Evolutionary conservation across 2,797 vertebrate genomes (phyloP).

Genomic region (Delichon dasypus): DNA sequence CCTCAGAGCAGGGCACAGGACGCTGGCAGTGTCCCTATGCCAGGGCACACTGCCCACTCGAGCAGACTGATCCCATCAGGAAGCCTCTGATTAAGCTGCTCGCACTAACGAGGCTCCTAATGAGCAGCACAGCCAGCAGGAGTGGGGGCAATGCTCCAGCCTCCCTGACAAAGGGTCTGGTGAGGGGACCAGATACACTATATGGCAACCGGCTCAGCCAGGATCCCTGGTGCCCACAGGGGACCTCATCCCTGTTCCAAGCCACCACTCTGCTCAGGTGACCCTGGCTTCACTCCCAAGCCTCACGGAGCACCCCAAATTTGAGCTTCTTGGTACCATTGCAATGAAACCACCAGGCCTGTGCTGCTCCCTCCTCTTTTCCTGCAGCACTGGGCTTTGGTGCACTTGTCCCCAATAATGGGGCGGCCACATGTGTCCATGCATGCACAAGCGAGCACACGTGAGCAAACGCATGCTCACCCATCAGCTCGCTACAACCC

Average conservation of each 20-base stretch:
- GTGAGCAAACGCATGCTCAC: conserved; percentile 3
- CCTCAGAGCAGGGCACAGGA: background rate
- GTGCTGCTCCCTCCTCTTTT: background rate
- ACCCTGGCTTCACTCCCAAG: background rate
- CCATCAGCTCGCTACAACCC: background rate
- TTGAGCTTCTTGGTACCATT: background rate
- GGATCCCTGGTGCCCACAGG: background rate
- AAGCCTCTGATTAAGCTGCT: conserved; percentile 12
- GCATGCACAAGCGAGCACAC: background rate
- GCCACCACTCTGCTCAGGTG: background rate
- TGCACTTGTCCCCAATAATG: background rate
- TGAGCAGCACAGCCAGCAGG: background rate
- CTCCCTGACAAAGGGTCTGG: background rate
- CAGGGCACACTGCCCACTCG: background rate
- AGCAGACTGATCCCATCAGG: conserved; percentile 4
- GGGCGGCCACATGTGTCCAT: conserved; percentile 15
- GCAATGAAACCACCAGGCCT: background rate
- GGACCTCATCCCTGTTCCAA: background rate
- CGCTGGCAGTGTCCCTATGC: background rate
- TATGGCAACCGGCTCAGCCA: background rate
- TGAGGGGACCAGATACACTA: background rate
- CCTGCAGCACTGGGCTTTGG: background rate
- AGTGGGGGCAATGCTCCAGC: background rate
- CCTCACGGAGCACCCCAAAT: background rate
- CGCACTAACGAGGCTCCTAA: conserved; percentile 44